Percentiles rank a stretch among this genome's conserved stretches.
These are phyloP conservation scores for Gnathonemus longibarbis DNA, from an alignment of 2,113 vertebrate genomes.

Conservation along the genomic window DNA sequence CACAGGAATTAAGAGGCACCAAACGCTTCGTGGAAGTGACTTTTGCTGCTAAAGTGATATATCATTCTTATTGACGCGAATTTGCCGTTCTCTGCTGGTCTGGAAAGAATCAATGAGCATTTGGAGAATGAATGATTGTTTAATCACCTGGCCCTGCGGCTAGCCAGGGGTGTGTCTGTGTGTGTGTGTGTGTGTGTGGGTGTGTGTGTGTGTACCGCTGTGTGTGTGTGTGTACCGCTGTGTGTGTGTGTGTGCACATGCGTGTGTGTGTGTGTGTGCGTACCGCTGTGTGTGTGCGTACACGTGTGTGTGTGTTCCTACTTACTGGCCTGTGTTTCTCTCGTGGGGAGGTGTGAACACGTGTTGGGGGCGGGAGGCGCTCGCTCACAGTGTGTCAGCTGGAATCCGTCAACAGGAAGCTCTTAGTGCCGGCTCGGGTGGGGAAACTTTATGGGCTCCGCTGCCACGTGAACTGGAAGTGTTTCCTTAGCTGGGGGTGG, in stretches of 20 bases:
- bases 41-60: constrained; percentile 5
- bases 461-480: background rate
- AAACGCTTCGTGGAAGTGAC: background rate
- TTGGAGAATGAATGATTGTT: constrained; percentile 17
- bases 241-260: background rate
- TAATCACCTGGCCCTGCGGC: constrained; percentile 1
- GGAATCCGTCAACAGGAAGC: background rate
- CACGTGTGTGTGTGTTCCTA: background rate
- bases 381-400: background rate
- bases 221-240: background rate
- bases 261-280: background rate
- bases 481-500: background rate
- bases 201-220: background rate
- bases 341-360: background rate
- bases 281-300: too few relatives aligned
- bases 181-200: background rate
- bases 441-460: background rate
- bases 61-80: constrained; percentile 2
- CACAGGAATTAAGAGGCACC: background rate
- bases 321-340: background rate
- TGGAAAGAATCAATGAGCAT: constrained; percentile 13
- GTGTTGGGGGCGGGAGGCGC: background rate
- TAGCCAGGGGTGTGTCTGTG: background rate
- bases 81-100: background rate
- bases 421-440: background rate